A percentile compares a stretch with the other conserved stretches of the same genome.
Evolutionary conservation across 2,797 vertebrate genomes (phyloP).

Genomic region (Ambastaia sidthimunki): DNA sequence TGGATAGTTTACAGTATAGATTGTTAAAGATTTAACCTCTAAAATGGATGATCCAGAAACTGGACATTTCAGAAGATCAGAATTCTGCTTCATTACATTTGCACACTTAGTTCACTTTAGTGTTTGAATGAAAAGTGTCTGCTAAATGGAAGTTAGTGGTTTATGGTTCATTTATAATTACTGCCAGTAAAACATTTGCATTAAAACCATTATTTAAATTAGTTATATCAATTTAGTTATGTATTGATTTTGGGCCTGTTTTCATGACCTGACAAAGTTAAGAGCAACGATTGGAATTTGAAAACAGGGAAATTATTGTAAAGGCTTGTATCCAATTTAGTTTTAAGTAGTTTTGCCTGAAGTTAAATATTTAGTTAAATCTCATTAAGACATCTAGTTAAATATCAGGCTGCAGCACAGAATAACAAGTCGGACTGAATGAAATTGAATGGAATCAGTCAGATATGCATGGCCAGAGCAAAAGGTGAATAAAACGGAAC

Average conservation of each 20-base stretch:
- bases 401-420: slow-evolving; percentile 15
- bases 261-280: slow-evolving; percentile 8
- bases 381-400: background rate
- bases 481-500: slow-evolving; percentile 13
- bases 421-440: slow-evolving; percentile 16
- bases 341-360: background rate
- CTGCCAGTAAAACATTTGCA: background rate
- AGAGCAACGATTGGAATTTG: background rate
- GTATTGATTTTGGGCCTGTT: background rate
- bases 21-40: no score
- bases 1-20: background rate
- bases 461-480: slow-evolving; percentile 2
- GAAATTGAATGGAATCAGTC: slow-evolving; percentile 14
- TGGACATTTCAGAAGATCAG: slow-evolving; percentile 6
- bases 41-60: slow-evolving; percentile 6
- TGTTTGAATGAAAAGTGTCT: slow-evolving; percentile 6
- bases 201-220: background rate
- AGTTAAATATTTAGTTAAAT: slow-evolving; percentile 27
- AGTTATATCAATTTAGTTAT: background rate
- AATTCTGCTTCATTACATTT: background rate
- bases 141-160: slow-evolving; percentile 6
- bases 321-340: background rate
- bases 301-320: background rate
- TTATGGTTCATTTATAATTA: background rate
- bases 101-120: background rate